phyloP scores from a whole-genome alignment of 2,888 invertebrate genomes.

The Folsomia candida region DNA sequence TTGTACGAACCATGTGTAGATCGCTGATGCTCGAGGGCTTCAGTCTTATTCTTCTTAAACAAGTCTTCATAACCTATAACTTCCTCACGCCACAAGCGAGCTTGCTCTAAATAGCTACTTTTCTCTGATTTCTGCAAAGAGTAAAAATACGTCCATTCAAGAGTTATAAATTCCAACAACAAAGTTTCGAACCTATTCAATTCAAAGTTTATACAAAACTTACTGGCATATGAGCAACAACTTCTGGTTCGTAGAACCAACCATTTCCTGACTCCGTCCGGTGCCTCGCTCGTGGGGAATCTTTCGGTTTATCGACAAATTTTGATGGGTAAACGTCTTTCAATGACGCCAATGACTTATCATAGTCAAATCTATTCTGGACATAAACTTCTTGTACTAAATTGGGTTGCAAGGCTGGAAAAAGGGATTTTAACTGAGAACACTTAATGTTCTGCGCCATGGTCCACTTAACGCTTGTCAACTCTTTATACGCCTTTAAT shows the following conservation, averaged over 20 bases:
- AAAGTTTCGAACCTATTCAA: no score
- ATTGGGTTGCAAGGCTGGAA: conserved; percentile 7
- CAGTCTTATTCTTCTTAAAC: no score
- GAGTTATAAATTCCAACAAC: not conserved
- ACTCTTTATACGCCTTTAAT: not conserved
- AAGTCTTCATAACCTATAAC: no score
- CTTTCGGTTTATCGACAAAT: not conserved
- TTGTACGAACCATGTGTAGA: no score
- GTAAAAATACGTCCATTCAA: no score
- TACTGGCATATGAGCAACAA: conserved; percentile 2
- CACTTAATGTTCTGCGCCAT: conserved; percentile 13
- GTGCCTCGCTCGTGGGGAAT: no score
- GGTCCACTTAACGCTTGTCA: conserved; percentile 10
- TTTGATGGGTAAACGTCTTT: conserved; percentile 5
- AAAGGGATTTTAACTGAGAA: not conserved
- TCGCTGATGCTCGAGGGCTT: no score
- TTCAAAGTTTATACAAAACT: not conserved
- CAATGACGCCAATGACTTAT: not conserved
- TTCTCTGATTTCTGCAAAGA: not conserved
- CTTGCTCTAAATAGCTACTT: not conserved
- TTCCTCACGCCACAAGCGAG: not conserved
- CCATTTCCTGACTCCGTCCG: not conserved
- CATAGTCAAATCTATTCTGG: not conserved
- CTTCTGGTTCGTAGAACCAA: conserved; percentile 6
- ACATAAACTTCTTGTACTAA: conserved; percentile 9